Base-by-base conservation (phyloP, 1,140 invertebrate species). In the Linepithema humile region DNA sequence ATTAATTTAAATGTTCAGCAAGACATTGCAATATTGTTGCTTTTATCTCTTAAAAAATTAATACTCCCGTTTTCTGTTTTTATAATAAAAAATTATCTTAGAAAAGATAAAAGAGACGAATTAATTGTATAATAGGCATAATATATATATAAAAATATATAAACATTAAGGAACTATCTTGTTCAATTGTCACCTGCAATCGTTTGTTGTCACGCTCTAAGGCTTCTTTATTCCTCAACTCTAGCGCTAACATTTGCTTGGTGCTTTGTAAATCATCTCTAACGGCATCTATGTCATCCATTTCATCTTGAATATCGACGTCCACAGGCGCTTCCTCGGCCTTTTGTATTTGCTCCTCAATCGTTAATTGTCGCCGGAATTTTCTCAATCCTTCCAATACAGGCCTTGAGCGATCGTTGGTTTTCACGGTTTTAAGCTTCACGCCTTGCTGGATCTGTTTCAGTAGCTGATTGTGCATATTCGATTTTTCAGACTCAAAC, bases 221-320 rank as follows among this genome's bases (percentile, higher is more conserved):
- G 0, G 97, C 97, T 92, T 98, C 97, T 91, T 98, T 98, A 90
- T 98, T 98, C 91, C 97, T 95, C 83, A 98, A 93, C 94, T 98
- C 98, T 57, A 98, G 94, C 2, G 97, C 97, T 82, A 98, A 94
- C 95, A 98, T 97, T 94, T 98, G 97, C 94, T 98, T 98, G 1
- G 97, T 98, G 75, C 97, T 98, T 92, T 98, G 98, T 48, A 98
- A 95, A 93, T 98, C 98, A 89, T 98, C 98, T 82, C 98, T 95
- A n/a, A 98, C 96, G 91, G 97, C 97, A 90, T 98, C 97, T 87
- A 98, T 98, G 87, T 98, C 97, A 85, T 98, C 97, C 95, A 97
- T 96, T 87, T 98, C 97, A 90, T 97, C 97, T 26, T 96, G 95
- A 89, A 97, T 96, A 64, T 96, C 96, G 50, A 95, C 94, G 29